These are phyloP conservation scores for Pristionchus arcanus DNA, from an alignment of 2,888 invertebrate species.

Conservation along the genomic window DNA sequence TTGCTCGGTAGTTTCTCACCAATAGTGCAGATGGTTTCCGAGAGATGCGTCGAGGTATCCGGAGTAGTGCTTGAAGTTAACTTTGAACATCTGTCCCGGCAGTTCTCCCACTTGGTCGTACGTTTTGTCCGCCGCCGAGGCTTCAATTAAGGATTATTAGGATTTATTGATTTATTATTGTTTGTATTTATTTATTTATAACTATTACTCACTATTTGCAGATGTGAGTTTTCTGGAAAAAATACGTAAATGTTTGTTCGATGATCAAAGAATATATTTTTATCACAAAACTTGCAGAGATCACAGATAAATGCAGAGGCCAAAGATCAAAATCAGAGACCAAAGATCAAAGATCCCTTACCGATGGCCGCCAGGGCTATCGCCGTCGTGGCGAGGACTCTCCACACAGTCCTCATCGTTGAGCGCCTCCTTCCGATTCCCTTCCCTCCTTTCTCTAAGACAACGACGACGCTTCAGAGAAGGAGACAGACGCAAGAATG, in stretches of 20 bases:
- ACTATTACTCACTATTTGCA: neutral
- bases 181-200: neutral
- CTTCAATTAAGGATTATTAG: neutral
- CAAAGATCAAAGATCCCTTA: neutral
- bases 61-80: constrained; percentile 68
- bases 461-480: neutral
- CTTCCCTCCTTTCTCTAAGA: neutral
- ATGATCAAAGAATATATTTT: neutral
- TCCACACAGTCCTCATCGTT: neutral
- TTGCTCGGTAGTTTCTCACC: neutral
- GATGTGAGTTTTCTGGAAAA: neutral
- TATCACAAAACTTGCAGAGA: no score
- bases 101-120: constrained; percentile 57
- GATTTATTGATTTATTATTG: neutral
- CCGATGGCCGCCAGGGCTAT: constrained; percentile 27
- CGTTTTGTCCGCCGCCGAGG: constrained; percentile 34
- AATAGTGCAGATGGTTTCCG: constrained; percentile 52
- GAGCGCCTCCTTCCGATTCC: neutral
- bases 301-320: neutral
- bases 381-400: constrained; percentile 7
- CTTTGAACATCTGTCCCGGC: constrained; percentile 65
- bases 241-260: neutral
- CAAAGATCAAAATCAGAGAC: neutral
- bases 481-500: constrained; percentile 9
- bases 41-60: constrained; percentile 65